Evolutionary conservation across 2,797 vertebrate genomes (phyloP).

Genomic region (Valencia hispanica): DNA sequence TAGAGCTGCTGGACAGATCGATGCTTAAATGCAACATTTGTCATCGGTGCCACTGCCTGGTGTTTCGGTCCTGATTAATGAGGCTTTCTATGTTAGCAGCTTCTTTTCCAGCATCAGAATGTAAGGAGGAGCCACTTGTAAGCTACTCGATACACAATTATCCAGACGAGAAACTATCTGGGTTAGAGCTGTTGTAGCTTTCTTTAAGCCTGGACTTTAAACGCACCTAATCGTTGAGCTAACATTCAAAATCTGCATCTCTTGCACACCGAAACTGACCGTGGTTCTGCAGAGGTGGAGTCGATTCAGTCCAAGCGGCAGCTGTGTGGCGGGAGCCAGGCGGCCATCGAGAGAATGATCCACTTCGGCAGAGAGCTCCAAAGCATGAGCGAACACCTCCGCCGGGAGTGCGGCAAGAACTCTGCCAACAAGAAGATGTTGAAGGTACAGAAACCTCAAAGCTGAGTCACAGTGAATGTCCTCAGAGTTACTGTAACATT

Average conservation of each 20-base stretch:
- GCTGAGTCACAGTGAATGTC: background rate
- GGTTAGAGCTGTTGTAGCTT: background rate
- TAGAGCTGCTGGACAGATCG: background rate
- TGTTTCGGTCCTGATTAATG: background rate
- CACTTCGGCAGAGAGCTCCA: conserved; percentile 97
- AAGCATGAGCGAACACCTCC: conserved; percentile 96
- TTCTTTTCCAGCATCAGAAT: background rate
- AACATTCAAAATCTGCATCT: background rate
- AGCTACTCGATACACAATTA: background rate
- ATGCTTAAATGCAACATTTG: background rate
- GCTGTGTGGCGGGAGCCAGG: conserved; percentile 96
- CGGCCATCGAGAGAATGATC: conserved; percentile 99
- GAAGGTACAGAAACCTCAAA: conserved; percentile 81
- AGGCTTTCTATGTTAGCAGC: background rate
- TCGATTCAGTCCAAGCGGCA: conserved; percentile 92
- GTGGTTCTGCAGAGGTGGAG: conserved; percentile 88
- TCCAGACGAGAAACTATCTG: background rate
- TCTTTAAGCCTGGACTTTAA: background rate
- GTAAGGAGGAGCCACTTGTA: background rate
- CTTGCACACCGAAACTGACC: background rate
- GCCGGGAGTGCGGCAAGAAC: conserved; percentile 97
- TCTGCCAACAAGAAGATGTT: conserved; percentile 97
- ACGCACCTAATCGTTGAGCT: background rate
- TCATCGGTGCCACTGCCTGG: background rate
- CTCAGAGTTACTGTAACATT: background rate